These are phyloP conservation scores for Meandrusa payeni DNA, from an alignment of 2,888 invertebrate species.

Conservation along the genomic window DNA sequence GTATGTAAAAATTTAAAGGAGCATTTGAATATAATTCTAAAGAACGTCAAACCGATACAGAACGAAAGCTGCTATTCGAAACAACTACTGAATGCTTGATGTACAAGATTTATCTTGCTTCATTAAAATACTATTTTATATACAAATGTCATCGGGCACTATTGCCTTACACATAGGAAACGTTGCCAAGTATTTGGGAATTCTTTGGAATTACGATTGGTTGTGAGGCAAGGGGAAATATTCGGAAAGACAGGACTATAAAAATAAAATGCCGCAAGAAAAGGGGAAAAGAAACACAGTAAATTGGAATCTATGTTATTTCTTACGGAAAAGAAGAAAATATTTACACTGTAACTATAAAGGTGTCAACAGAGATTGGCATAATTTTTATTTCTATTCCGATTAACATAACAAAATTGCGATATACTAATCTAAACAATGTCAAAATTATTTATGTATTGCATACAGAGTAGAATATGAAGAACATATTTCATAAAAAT, in stretches of 20 bases:
- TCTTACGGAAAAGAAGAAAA: too few species aligned
- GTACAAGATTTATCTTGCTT: constrained; percentile 34
- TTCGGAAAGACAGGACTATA: constrained; percentile 56
- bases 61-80: constrained; percentile 34
- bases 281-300: constrained; percentile 50
- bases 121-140: constrained; percentile 34
- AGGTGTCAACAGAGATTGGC: too few species aligned
- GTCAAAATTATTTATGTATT: too few species aligned
- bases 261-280: constrained; percentile 61
- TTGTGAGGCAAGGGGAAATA: constrained; percentile 47
- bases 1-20: constrained; percentile 56
- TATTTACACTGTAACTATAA: too few species aligned
- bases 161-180: constrained; percentile 36
- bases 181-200: constrained; percentile 50
- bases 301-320: constrained; percentile 51
- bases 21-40: constrained; percentile 47
- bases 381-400: too few species aligned
- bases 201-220: constrained; percentile 48
- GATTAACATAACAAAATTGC: too few species aligned
- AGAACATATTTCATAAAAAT: too few species aligned
- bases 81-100: constrained; percentile 24
- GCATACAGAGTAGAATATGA: too few species aligned
- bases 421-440: too few species aligned
- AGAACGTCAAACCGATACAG: constrained; percentile 38
- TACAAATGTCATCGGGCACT: constrained; percentile 33